Evolutionary conservation across 2,113 vertebrate genomes (phyloP), one percentile per base, ranked within the genome.

Genomic region (Gila orcuttii): DNA sequence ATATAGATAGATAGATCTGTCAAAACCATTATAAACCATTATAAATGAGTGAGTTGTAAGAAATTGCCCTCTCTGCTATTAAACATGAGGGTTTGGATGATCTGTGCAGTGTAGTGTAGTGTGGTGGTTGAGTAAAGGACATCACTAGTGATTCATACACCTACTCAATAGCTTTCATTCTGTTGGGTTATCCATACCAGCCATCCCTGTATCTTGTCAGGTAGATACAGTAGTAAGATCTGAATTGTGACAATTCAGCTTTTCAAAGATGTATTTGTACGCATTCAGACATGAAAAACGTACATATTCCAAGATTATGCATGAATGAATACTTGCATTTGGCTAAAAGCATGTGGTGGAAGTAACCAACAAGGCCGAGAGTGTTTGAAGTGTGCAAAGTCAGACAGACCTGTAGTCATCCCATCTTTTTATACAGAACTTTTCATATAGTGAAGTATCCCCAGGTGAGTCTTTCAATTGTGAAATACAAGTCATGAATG

Each of bases 71-170:
- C 2, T 11, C 12, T 55, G 59, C 21, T 33, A 78, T 55, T 57
- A 69, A 85, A 69, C 47, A 78, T 68, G 9, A 68, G 62, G 17
- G 23, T 78, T 64, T 85, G 75, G 21, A 59, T 60, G 45, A 31
- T 75, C 60, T 79, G 47, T 55, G 28, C 28, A 28, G 28, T 28
- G 28, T 28, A 28, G 28, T 28, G 28, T 28, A 28, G 28, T 28
- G 28, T 28, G 28, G 28, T 28, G n/a, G 33, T 78, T 78, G 64
- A 84, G 64, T 84, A 28, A 15, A 74, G 11, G 45, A 62, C n/a
- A n/a, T 33, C 7, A 33, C 55, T 83, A 55, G 4, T 52, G 74
- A 82, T 31, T 57, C 5, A 50, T 36, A 68, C 36, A 2, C 28
- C 60, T 36, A 57, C 33, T 47, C 59, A 60, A 66, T 12, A 52